These are phyloP conservation scores for Ptychochromis oligacanthus DNA, from an alignment of 2,113 vertebrate species.

Conservation along the genomic window DNA sequence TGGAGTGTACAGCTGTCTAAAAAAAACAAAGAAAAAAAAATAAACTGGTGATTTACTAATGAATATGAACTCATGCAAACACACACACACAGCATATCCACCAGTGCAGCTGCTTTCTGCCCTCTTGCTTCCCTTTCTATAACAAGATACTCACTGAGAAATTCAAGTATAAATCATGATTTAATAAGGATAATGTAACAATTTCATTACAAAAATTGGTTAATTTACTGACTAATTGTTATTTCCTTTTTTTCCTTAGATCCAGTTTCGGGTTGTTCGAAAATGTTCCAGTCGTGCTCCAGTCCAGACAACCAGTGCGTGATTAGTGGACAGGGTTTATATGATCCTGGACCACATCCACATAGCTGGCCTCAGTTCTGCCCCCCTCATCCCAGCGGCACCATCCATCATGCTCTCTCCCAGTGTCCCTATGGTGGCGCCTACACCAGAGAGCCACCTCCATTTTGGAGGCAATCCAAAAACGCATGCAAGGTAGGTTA, in stretches of 20 bases:
- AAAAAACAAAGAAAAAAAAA: background rate
- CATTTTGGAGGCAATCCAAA: conserved; percentile 66
- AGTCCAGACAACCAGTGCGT: conserved; percentile 45
- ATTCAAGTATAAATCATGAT: conserved; percentile 30
- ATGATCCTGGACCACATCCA: conserved; percentile 35
- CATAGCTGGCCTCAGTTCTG: conserved; percentile 55
- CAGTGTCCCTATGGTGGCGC: conserved; percentile 41
- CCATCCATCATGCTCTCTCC: background rate
- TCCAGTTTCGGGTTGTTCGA: conserved; percentile 6
- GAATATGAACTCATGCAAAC: background rate
- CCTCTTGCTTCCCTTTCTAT: conserved; percentile 5
- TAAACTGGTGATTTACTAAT: background rate
- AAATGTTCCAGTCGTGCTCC: conserved; percentile 77
- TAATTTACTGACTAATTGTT: conserved; percentile 33
- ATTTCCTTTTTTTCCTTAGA: conserved; percentile 24
- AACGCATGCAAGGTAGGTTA: conserved; percentile 78
- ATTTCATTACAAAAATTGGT: conserved; percentile 32
- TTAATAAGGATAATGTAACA: conserved; percentile 47
- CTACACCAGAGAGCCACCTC: conserved; percentile 51
- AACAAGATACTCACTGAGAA: conserved; percentile 2
- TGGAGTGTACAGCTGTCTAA: background rate
- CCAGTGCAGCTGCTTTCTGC: background rate
- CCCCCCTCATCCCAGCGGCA: conserved; percentile 11
- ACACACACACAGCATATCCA: background rate
- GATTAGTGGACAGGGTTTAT: conserved; percentile 25